These are phyloP conservation scores for Drosophila paucipuncta DNA, from an alignment of 2,888 invertebrate genomes.

Conservation along the genomic window DNA sequence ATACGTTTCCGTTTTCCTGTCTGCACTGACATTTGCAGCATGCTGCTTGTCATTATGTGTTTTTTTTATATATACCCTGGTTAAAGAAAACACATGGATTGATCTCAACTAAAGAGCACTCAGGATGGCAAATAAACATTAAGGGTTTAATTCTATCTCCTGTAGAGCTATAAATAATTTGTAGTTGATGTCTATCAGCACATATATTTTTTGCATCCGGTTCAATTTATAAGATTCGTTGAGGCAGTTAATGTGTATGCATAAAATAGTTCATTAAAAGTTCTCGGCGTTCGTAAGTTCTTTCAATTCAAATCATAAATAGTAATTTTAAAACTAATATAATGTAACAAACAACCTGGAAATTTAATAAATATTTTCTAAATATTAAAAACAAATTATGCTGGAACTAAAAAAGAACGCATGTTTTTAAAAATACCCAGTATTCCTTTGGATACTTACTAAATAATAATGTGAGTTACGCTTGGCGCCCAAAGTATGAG, in stretches of 20 bases:
- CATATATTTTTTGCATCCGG: background rate
- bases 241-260: background rate
- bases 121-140: no score
- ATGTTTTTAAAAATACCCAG: background rate
- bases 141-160: no score
- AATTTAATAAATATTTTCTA: background rate
- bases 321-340: background rate
- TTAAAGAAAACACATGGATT: background rate
- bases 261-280: background rate
- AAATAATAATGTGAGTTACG: background rate
- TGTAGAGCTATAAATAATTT: background rate
- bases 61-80: conserved; percentile 22
- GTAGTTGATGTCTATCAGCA: background rate
- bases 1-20: conserved; percentile 80
- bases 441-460: background rate
- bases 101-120: background rate
- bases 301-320: background rate
- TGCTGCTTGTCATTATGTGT: conserved; percentile 70
- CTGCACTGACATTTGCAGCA: conserved; percentile 76
- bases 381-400: background rate
- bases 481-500: no score
- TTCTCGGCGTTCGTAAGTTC: background rate
- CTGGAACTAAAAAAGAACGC: background rate
- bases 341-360: no score
- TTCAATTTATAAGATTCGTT: background rate